Evolutionary conservation across 92 coral and sea anemone species (phyloP), one percentile per base, ranked within the genome.

Genomic region (Porites divaricata): DNA sequence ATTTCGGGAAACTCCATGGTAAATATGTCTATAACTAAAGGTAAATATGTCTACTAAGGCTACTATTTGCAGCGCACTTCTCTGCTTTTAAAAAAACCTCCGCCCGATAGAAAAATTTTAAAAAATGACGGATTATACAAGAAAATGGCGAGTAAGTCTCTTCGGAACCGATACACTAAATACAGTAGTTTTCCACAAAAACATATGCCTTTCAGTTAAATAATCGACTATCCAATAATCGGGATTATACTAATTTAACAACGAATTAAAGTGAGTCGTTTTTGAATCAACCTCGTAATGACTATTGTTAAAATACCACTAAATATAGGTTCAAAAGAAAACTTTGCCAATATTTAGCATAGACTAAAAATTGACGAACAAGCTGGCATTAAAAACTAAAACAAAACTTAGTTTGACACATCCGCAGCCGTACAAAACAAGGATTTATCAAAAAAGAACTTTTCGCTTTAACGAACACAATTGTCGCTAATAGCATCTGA

Each of bases 401-500:
- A 5, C 5, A 35, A 35, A 35, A 35, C 11, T 70, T 41, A 50
- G 25, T 25, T 66, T 6, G 17, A 28, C 56, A 19, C 0, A 5
- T 26, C 54, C 51, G n/a, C 11, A 45, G 28, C 6, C 21, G 23
- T 12, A 7, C 67, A 63, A 50, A 24, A 49, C 9, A 63, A 48
- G 5, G 57, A 25, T 28, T 62, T 26, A 35, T 35, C 57, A 63
- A 63, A 79, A 58, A 25, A 54, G 54, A 17, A 19, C 54, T 53
- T 56, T 24, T 9, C 4, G 16, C 26, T 28, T 24, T n/a, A 12
- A 10, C 35, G 53, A 21, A 26, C 51, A 80, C 67, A 67, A 80
- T 80, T 53, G 74, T 80, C 74, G 84, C 48, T 80, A 80, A 68
- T 67, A 68, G 84, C 84, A 80, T 12, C 75, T 19, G 6, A 0